These are phyloP conservation scores for Lutraria lutraria DNA, from an alignment of 2,888 invertebrate genomes.

Conservation along the genomic window DNA sequence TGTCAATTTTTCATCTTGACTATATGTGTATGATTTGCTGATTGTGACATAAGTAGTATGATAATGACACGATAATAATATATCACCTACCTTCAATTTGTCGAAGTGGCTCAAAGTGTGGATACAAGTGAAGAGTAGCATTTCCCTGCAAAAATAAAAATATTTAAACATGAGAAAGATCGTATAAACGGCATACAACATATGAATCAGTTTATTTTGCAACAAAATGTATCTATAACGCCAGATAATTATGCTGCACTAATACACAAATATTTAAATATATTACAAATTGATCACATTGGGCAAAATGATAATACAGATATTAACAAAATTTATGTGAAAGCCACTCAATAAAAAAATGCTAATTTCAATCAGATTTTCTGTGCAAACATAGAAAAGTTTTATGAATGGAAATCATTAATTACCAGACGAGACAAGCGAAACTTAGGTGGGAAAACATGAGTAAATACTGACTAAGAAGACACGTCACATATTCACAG, in stretches of 20 bases:
- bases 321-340: background rate
- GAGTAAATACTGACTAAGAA: too few species aligned
- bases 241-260: background rate
- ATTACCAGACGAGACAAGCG: too few species aligned
- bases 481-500: too few species aligned
- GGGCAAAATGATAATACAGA: background rate
- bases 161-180: background rate
- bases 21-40: background rate
- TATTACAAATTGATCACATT: background rate
- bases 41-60: background rate
- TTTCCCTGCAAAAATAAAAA: conserved; percentile 87
- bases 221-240: background rate
- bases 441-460: too few species aligned
- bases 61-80: background rate
- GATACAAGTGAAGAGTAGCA: conserved; percentile 89
- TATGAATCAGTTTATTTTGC: background rate
- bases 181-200: background rate
- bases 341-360: background rate
- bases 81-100: conserved; percentile 88
- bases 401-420: background rate
- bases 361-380: background rate
- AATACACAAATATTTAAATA: background rate
- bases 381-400: background rate
- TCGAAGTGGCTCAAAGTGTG: conserved; percentile 88
- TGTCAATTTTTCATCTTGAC: too few species aligned